Evolutionary conservation across 2,797 vertebrate species (phyloP).

Genomic region (Propithecus deckenii): DNA sequence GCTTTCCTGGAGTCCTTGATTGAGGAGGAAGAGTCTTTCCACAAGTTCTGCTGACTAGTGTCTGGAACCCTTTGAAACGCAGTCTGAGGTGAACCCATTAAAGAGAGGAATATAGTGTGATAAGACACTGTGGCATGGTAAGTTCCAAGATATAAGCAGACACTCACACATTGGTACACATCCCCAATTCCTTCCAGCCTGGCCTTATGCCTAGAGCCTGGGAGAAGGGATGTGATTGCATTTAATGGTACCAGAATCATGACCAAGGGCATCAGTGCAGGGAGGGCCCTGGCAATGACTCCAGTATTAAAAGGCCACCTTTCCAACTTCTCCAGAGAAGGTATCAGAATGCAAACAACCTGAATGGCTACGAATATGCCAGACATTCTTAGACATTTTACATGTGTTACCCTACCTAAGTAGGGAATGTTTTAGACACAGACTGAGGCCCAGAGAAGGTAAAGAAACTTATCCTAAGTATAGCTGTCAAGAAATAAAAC

Average conservation of each 20-base stretch:
- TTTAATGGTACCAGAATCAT: not conserved
- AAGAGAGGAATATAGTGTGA: not conserved
- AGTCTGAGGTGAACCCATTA: not conserved
- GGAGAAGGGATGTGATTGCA: too few relatives aligned
- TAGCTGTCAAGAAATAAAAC: not conserved
- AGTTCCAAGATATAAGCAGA: not conserved
- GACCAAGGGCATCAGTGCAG: not conserved
- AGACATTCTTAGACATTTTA: not conserved
- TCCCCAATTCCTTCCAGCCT: not conserved
- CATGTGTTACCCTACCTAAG: not conserved
- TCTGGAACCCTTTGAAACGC: not conserved
- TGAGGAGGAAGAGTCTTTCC: not conserved
- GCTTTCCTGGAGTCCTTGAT: not conserved
- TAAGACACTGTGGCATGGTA: not conserved
- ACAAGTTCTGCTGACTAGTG: not conserved
- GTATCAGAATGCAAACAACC: not conserved
- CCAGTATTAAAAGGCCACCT: not conserved
- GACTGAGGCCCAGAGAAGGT: not conserved
- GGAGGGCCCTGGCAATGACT: not conserved
- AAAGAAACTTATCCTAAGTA: not conserved
- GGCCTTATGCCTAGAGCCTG: not conserved
- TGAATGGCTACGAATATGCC: not conserved
- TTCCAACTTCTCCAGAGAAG: not conserved
- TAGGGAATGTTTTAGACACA: not conserved
- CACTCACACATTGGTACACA: not conserved